A percentile compares a stretch with the other conserved stretches of the same genome.
phyloP scores from a whole-genome alignment of 2,797 vertebrate genomes.

The Uromys caudimaculatus region DNA sequence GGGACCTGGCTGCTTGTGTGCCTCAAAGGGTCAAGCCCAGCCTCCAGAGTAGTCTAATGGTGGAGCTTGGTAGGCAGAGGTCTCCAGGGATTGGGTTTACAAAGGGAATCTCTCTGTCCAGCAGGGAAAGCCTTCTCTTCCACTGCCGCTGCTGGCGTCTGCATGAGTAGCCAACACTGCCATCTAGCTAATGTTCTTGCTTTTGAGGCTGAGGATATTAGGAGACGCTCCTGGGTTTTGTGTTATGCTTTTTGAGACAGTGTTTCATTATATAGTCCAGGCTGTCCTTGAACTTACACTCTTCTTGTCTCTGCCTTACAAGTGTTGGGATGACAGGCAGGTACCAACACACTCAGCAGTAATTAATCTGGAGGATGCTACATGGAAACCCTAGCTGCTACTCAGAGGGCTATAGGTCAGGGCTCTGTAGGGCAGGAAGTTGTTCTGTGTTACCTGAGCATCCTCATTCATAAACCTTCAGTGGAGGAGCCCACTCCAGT shows the following conservation, averaged over 20 bases:
- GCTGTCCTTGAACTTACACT: not conserved
- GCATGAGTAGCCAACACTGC: not conserved
- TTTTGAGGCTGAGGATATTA: not conserved
- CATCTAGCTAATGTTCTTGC: not conserved
- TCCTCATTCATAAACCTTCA: constrained; percentile 51
- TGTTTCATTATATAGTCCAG: not conserved
- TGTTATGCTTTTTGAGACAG: not conserved
- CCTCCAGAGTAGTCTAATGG: not conserved
- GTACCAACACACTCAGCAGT: not conserved
- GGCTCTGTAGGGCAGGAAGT: constrained; percentile 41
- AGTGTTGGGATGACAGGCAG: not conserved
- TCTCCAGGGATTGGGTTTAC: not conserved
- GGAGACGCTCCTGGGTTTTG: not conserved
- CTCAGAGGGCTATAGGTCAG: constrained; percentile 63
- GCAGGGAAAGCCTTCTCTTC: not conserved
- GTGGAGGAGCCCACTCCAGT: not conserved
- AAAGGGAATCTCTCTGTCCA: not conserved
- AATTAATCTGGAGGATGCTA: not conserved
- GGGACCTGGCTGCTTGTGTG: not conserved
- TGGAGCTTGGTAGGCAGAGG: not conserved
- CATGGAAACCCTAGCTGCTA: constrained; percentile 73
- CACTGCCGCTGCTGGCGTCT: not conserved
- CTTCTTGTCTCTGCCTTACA: not conserved
- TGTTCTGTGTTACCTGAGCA: constrained; percentile 4
- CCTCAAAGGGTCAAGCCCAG: not conserved